These are phyloP conservation scores for Drosophila persimilis DNA, from an alignment of 1,140 invertebrate genomes.

Conservation along the genomic window DNA sequence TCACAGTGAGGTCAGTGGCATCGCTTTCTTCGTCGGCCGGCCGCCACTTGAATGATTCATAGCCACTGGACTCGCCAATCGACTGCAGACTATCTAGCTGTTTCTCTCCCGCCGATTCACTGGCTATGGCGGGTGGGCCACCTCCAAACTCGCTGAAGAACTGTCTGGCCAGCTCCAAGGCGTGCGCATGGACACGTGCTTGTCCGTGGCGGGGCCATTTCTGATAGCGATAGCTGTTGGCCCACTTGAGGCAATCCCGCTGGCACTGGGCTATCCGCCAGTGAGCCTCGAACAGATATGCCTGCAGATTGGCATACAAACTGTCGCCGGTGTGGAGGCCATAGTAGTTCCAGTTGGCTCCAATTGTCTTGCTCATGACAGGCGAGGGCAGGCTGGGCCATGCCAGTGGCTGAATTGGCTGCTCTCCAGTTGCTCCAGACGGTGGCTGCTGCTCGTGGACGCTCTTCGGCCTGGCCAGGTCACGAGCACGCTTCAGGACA, in stretches of 20 bases:
- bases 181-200: slow-evolving; percentile 54
- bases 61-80: slow-evolving; percentile 91
- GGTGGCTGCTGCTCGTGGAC: slow-evolving; percentile 29
- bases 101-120: slow-evolving; percentile 59
- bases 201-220: slow-evolving; percentile 73
- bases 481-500: slow-evolving; percentile 77
- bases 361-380: slow-evolving; percentile 80
- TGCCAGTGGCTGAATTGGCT: slow-evolving; percentile 11
- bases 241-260: slow-evolving; percentile 90
- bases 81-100: slow-evolving; percentile 87
- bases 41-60: slow-evolving; percentile 91
- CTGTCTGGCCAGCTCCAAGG: slow-evolving; percentile 75
- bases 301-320: slow-evolving; percentile 91
- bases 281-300: slow-evolving; percentile 92
- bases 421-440: slow-evolving; percentile 7
- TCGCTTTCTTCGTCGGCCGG: slow-evolving; percentile 84
- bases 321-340: slow-evolving; percentile 84
- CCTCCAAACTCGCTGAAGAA: slow-evolving; percentile 75
- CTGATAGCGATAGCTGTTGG: slow-evolving; percentile 77
- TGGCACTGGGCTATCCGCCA: slow-evolving; percentile 89
- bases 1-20: slow-evolving; percentile 34
- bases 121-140: slow-evolving; percentile 7
- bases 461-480: slow-evolving; percentile 71
- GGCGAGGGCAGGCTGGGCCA: slow-evolving; percentile 62
- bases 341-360: slow-evolving; percentile 84